phyloP scores from a whole-genome alignment of 2,797 vertebrate species.

The Ceyx erithaca region DNA sequence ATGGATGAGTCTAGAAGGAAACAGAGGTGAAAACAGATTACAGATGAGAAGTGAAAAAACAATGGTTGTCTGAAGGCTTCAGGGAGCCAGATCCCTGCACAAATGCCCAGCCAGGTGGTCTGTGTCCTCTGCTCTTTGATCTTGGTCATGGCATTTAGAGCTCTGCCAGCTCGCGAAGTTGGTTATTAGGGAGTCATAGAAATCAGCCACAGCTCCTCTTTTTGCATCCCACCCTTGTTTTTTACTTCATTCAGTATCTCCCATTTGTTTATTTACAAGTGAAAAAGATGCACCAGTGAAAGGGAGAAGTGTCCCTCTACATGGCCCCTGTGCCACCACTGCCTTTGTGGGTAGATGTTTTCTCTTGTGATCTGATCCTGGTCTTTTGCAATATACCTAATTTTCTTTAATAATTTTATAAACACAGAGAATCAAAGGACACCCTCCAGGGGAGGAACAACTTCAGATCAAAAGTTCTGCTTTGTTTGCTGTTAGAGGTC shows the following conservation, averaged over 20 bases:
- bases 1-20: neutral
- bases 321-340: neutral
- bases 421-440: neutral
- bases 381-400: neutral
- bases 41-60: neutral
- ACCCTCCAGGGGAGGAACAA: neutral
- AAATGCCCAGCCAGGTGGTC: neutral
- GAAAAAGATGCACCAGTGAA: neutral
- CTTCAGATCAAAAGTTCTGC: neutral
- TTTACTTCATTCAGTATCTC: neutral
- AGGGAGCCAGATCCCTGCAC: neutral
- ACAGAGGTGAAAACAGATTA: neutral
- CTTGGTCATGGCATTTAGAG: neutral
- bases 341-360: neutral
- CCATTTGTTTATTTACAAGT: neutral
- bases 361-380: neutral
- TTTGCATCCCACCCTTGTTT: neutral
- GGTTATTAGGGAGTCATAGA: neutral
- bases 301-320: neutral
- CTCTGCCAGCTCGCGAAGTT: neutral
- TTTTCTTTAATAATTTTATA: neutral
- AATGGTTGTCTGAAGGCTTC: neutral
- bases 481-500: constrained; percentile 9
- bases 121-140: neutral
- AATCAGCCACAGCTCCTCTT: neutral